Conservation (phyloP, 2,888 invertebrate genomes). For the Terebella lapidaria region DNA sequence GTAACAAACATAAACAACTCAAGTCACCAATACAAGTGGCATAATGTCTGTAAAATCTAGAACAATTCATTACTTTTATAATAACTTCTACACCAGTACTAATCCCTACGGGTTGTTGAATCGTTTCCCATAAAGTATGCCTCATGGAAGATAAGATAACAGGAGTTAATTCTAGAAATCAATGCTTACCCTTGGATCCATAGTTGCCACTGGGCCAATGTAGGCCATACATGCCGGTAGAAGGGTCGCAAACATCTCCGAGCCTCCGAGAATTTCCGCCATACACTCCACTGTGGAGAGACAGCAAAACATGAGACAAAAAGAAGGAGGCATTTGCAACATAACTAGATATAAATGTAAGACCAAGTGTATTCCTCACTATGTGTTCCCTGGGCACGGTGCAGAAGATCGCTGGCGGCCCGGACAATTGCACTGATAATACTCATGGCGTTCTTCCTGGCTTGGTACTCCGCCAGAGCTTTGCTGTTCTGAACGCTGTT, state of each 20-base stretch:
- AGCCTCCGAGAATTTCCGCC: constrained; percentile 58
- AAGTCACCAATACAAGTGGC: too few relatives aligned
- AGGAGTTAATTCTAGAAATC: too few relatives aligned
- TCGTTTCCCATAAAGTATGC: too few relatives aligned
- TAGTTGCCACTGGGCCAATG: constrained; percentile 72
- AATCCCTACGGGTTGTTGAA: too few relatives aligned
- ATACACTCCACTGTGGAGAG: constrained; percentile 35
- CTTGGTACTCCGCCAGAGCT: constrained; percentile 62
- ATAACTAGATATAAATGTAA: too few relatives aligned
- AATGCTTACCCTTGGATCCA: constrained; percentile 63
- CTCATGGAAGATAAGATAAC: too few relatives aligned
- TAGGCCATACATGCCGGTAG: constrained; percentile 81
- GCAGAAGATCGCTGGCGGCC: constrained; percentile 71
- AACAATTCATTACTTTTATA: not conserved
- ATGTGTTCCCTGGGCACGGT: constrained; percentile 64
- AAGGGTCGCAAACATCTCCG: constrained; percentile 68
- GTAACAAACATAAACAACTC: too few relatives aligned
- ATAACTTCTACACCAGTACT: too few relatives aligned
- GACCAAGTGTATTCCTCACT: constrained; percentile 17
- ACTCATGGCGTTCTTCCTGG: constrained; percentile 67
- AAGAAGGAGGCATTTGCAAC: too few relatives aligned
- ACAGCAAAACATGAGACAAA: too few relatives aligned
- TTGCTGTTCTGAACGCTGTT: constrained; percentile 59
- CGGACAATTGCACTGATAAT: constrained; percentile 75
- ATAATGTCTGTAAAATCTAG: too few relatives aligned